phyloP scores from a whole-genome alignment of 2,888 invertebrate species.

The Heterodera filipjevi region DNA sequence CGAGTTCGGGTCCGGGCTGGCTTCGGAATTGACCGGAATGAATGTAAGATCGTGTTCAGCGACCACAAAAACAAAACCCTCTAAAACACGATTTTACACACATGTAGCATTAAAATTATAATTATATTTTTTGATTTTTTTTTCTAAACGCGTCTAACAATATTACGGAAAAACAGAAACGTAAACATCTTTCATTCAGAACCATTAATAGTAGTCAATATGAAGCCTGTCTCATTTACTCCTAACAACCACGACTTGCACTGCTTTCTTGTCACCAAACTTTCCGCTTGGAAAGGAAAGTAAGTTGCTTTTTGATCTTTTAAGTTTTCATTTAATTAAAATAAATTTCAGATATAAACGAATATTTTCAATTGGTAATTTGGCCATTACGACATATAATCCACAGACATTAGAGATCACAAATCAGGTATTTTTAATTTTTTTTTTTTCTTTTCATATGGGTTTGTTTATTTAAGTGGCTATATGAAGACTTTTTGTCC shows the following conservation, averaged over 20 bases:
- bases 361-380: constrained; percentile 91
- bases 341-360: constrained; percentile 96
- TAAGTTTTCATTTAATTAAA: constrained; percentile 63
- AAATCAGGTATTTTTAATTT: constrained; percentile 75
- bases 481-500: constrained; percentile 59
- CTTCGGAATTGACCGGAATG: not conserved
- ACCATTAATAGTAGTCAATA: not conserved
- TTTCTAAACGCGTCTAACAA: too few relatives aligned
- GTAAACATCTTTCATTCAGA: too few relatives aligned
- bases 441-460: not conserved
- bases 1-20: not conserved
- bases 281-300: constrained; percentile 93
- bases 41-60: not conserved
- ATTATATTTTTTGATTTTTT: too few relatives aligned
- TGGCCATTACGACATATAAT: constrained; percentile 95
- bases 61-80: not conserved
- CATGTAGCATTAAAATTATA: too few relatives aligned
- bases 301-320: constrained; percentile 64
- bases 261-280: constrained; percentile 94
- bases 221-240: constrained; percentile 22
- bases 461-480: constrained; percentile 35
- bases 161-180: too few relatives aligned
- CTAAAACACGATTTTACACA: not conserved
- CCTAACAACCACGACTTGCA: constrained; percentile 87
- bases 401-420: constrained; percentile 86